Base-by-base conservation (phyloP, 2,888 invertebrate species). In the Polia nebulosa region DNA sequence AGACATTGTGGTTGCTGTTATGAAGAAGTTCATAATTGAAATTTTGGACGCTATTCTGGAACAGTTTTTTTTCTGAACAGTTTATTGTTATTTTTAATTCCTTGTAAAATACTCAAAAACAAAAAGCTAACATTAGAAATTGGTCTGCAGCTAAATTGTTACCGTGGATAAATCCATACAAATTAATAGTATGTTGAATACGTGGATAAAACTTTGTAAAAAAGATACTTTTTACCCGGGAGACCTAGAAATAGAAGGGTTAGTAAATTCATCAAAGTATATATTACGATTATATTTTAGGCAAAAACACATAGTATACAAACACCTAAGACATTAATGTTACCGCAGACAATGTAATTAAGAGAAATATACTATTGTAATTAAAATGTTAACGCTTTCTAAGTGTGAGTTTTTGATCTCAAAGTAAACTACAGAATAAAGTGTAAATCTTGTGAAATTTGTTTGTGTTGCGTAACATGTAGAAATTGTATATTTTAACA, bases 391-490 rank as follows among this genome's bases (percentile, higher is more conserved):
- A 87, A 87, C 72, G 84, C 87, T 89, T 88, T 85, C 84, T 88
- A 80, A 80, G 81, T 88, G 89, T 91, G 89, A 88, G 90, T 90
- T 90, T 86, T 88, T 91, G 92, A 92, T 92, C 92, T 92, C 92
- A 91, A 84, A 78, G 68, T 89, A 76, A 80, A 85, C 63, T 81
- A 77, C 76, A 67, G 53, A 81, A 65, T 74, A 75, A 79, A 77
- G 69, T 74, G 68, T 64, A 57, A 79, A 71, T 62, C 44, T 63
- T 63, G 62, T 61, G 34, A 75, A 62, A 74, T 62, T 66, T 65
- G 65, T 60, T 67, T 78, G 62, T 81, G 78, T 80, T 76, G 66
- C 47, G 45, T 27, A 25, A 52, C 51, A 52, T 44, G 17, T 59
- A 59, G 20, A 55, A 52, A 52, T 29, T 4, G 7, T 25, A 15